A percentile compares a stretch with the other conserved stretches of the same genome.
phyloP scores from a whole-genome alignment of 1,140 invertebrate genomes.

The Maconellicoccus hirsutus region DNA sequence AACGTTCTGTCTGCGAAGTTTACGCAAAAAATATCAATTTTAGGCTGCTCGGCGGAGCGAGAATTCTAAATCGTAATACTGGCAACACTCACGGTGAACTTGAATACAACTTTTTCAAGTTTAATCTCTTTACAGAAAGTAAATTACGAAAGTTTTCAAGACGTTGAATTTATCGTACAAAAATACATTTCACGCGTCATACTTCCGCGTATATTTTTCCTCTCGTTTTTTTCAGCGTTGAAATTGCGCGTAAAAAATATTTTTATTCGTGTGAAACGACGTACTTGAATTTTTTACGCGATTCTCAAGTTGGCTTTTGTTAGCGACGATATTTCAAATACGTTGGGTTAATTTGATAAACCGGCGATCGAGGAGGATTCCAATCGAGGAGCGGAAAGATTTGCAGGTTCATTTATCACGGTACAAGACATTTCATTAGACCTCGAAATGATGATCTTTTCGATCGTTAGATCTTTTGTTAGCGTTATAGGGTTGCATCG shows the following conservation, averaged over 20 bases:
- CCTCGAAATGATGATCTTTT: too few species aligned
- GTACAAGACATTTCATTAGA: too few species aligned
- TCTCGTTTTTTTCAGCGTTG: background rate
- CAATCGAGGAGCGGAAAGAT: too few species aligned
- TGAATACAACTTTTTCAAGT: constrained; percentile 20
- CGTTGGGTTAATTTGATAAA: too few species aligned
- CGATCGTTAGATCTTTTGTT: too few species aligned
- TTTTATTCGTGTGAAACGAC: background rate
- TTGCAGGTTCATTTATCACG: too few species aligned
- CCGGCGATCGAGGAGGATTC: too few species aligned
- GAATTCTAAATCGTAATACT: background rate
- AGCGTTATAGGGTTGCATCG: too few species aligned
- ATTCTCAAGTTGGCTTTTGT: too few species aligned
- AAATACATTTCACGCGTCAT: constrained; percentile 4
- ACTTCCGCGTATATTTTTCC: background rate
- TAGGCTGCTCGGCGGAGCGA: background rate
- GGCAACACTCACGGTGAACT: constrained; percentile 10
- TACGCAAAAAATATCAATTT: background rate
- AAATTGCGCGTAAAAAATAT: constrained; percentile 9
- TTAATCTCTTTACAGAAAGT: constrained; percentile 18
- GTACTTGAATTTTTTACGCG: background rate
- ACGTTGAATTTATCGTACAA: constrained; percentile 14
- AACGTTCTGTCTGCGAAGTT: background rate
- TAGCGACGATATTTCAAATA: too few species aligned
- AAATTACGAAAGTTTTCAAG: constrained; percentile 20